These are phyloP conservation scores for Anarsia innoxiella DNA, from an alignment of 2,888 invertebrate genomes.

Conservation along the genomic window DNA sequence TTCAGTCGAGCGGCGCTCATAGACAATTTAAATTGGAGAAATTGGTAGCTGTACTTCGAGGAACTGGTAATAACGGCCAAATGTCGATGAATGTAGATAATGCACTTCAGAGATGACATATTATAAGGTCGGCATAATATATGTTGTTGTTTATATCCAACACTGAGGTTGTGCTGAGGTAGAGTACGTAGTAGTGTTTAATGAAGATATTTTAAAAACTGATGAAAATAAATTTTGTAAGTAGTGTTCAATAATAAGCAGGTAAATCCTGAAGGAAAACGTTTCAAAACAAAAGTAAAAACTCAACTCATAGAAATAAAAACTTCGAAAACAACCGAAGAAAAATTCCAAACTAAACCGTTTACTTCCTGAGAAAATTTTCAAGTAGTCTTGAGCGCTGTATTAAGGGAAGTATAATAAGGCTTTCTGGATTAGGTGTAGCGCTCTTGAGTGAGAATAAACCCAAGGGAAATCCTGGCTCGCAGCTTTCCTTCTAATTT, in stretches of 20 bases:
- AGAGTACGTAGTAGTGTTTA: not conserved
- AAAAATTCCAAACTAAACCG: constrained; percentile 47
- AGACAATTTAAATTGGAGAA: constrained; percentile 73
- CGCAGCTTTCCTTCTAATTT: constrained; percentile 73
- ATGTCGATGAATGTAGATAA: constrained; percentile 30
- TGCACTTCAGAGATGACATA: constrained; percentile 8
- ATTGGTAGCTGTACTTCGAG: constrained; percentile 59
- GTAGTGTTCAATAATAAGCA: too few relatives aligned
- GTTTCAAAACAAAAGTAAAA: too few relatives aligned
- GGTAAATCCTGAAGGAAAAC: too few relatives aligned
- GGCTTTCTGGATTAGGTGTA: constrained; percentile 74
- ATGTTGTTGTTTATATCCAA: constrained; percentile 18
- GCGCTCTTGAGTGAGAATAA: constrained; percentile 74
- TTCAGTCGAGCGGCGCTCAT: constrained; percentile 69
- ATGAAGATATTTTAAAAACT: too few relatives aligned
- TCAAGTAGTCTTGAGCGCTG: constrained; percentile 72
- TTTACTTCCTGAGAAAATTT: constrained; percentile 66
- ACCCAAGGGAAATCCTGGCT: constrained; percentile 73
- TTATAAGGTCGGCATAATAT: constrained; percentile 19
- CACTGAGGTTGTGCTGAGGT: constrained; percentile 1
- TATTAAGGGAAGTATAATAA: constrained; percentile 75
- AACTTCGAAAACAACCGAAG: constrained; percentile 25
- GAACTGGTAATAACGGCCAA: constrained; percentile 51
- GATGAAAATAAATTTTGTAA: too few relatives aligned
- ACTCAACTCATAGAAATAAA: too few relatives aligned